Conservation (phyloP, 1,140 invertebrate genomes). For the Leptoteleia sp. region DNA sequence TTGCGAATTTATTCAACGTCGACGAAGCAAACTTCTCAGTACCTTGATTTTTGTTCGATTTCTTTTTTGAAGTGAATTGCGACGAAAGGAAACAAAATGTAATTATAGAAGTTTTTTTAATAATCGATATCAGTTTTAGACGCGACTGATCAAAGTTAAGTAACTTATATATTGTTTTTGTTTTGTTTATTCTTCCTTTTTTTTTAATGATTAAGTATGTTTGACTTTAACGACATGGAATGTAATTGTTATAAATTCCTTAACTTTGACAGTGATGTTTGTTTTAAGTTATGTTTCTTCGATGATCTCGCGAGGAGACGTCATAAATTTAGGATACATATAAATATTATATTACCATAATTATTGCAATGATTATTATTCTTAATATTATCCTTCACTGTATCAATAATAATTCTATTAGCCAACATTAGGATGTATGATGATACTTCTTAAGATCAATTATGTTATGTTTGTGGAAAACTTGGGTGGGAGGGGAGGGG, state of each 20-base stretch:
- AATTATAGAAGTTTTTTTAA: not conserved
- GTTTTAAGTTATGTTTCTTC: not conserved
- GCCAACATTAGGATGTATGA: constrained; percentile 71
- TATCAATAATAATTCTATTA: constrained; percentile 72
- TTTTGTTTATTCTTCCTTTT: too few species aligned
- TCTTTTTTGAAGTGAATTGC: too few species aligned
- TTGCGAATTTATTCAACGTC: not conserved
- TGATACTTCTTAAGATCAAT: constrained; percentile 67
- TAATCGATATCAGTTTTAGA: not conserved
- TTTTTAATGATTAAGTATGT: not conserved
- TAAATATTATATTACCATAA: constrained; percentile 69
- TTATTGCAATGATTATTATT: constrained; percentile 74
- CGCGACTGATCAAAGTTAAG: constrained; percentile 2
- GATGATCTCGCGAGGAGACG: constrained; percentile 72
- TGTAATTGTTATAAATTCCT: not conserved
- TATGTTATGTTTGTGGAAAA: constrained; percentile 68
- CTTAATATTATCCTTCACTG: constrained; percentile 73
- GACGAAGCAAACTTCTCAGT: not conserved
- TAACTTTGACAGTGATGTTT: constrained; percentile 1
- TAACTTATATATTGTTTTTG: constrained; percentile 2
- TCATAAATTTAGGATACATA: constrained; percentile 62
- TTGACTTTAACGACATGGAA: too few species aligned
- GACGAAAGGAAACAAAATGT: too few species aligned
- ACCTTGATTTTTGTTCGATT: too few species aligned
- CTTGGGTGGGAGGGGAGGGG: too few species aligned